A percentile compares a stretch with the other conserved stretches of the same genome.
Evolutionary conservation across 1,140 invertebrate species (phyloP).

Genomic region (Chymomyza costata): DNA sequence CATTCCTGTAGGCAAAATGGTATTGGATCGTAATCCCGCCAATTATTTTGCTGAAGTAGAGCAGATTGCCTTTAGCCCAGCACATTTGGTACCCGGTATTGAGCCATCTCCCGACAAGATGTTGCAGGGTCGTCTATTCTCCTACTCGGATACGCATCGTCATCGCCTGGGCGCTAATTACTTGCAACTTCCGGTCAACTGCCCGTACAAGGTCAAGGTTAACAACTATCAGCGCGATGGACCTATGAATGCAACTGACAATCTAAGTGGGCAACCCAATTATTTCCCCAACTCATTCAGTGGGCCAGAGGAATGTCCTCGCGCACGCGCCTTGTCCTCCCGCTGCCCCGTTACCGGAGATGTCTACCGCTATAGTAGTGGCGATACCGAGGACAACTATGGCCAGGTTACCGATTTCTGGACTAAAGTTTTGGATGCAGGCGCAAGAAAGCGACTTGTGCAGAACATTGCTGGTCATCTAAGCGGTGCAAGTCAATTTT

Average conservation of each 20-base stretch:
- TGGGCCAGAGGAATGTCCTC: conserved; percentile 82
- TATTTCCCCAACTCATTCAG: conserved; percentile 97
- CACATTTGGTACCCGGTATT: conserved; percentile 94
- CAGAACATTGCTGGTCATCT: conserved; percentile 89
- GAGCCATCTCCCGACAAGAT: conserved; percentile 95
- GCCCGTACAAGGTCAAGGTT: conserved; percentile 83
- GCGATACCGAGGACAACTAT: conserved; percentile 92
- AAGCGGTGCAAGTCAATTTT: conserved; percentile 86
- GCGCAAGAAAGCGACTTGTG: conserved; percentile 83
- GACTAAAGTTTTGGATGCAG: conserved; percentile 85
- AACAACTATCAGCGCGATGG: conserved; percentile 94
- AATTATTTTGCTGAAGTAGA: conserved; percentile 98
- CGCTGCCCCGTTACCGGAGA: conserved; percentile 78
- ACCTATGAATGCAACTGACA: conserved; percentile 79
- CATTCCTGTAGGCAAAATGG: conserved; percentile 92
- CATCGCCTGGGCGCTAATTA: conserved; percentile 95
- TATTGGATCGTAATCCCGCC: conserved; percentile 90
- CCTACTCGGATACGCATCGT: conserved; percentile 96
- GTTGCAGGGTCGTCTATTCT: conserved; percentile 94
- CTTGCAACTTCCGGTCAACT: conserved; percentile 96
- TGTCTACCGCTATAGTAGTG: conserved; percentile 85
- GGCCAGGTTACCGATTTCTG: conserved; percentile 89
- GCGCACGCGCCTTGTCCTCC: conserved; percentile 77
- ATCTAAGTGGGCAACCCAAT: conserved; percentile 90
- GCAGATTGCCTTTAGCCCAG: conserved; percentile 94